Percentiles rank a stretch among this genome's conserved stretches.
Conservation (phyloP, 2,888 invertebrate genomes). For the Hedychridium roseum region DNA sequence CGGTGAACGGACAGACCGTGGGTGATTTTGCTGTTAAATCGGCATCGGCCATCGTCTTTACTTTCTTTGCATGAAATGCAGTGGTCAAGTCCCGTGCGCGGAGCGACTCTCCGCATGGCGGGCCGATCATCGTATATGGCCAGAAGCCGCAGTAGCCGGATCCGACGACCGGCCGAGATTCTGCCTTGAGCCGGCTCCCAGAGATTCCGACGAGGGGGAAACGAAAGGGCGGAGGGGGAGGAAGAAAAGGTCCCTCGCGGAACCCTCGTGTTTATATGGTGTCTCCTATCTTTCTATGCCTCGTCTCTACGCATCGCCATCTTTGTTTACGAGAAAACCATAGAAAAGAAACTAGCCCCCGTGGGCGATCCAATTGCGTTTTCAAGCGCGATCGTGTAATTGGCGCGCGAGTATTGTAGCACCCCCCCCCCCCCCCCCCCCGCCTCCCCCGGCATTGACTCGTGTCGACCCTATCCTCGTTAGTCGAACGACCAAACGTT, state of each 20-base stretch:
- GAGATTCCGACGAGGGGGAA: too few species aligned
- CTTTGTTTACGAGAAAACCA: conserved; percentile 58
- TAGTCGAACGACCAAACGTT: too few species aligned
- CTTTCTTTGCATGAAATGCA: conserved; percentile 57
- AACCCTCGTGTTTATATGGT: conserved; percentile 60
- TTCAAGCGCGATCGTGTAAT: background rate
- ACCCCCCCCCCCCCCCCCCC: conserved; percentile 14
- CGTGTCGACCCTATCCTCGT: too few species aligned
- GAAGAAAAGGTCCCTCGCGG: conserved; percentile 41
- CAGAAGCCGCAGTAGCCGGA: conserved; percentile 49
- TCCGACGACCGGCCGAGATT: conserved; percentile 56
- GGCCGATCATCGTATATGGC: conserved; percentile 56
- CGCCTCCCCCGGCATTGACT: conserved; percentile 8
- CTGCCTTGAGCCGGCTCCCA: conserved; percentile 47
- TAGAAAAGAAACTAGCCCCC: conserved; percentile 63
- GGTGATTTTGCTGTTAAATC: conserved; percentile 43
- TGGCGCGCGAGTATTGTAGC: background rate
- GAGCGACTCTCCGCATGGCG: conserved; percentile 19
- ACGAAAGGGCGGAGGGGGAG: conserved; percentile 16
- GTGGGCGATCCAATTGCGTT: too few species aligned
- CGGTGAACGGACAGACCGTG: conserved; percentile 19
- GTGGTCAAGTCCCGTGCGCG: conserved; percentile 42
- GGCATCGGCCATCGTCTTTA: conserved; percentile 49
- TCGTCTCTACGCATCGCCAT: conserved; percentile 45
- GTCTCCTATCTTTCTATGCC: conserved; percentile 52